Conservation (phyloP, 2,797 vertebrate species). For the Lutra lutra region DNA sequence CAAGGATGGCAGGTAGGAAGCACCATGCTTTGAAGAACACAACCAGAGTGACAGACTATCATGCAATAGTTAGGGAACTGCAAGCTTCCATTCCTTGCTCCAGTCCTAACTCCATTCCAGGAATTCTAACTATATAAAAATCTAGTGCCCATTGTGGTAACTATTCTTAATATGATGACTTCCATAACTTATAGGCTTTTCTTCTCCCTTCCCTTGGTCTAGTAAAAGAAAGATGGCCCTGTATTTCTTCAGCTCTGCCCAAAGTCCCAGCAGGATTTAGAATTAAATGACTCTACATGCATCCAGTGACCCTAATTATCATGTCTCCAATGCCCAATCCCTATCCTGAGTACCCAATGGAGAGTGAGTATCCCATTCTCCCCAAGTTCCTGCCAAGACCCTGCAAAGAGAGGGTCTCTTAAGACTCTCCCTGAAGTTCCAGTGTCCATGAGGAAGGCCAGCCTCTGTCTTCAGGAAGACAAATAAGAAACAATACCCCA, state of each 20-base stretch:
- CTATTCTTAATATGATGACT: neutral
- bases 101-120: neutral
- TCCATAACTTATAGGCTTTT: neutral
- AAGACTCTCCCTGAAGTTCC: neutral
- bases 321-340: too few relatives aligned
- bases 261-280: neutral
- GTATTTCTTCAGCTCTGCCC: neutral
- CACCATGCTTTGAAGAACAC: neutral
- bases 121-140: neutral
- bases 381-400: too few relatives aligned
- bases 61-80: neutral
- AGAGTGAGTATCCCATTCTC: neutral
- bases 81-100: neutral
- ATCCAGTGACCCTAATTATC: neutral
- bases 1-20: neutral
- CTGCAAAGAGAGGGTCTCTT: neutral
- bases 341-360: neutral
- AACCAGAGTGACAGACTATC: neutral
- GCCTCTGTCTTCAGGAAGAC: neutral
- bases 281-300: neutral
- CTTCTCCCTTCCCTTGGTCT: neutral
- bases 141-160: neutral
- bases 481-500: neutral
- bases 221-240: neutral
- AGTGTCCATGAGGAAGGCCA: neutral